Conservation (phyloP, 2,797 vertebrate genomes). For the Dromococcyx pavoninus region DNA sequence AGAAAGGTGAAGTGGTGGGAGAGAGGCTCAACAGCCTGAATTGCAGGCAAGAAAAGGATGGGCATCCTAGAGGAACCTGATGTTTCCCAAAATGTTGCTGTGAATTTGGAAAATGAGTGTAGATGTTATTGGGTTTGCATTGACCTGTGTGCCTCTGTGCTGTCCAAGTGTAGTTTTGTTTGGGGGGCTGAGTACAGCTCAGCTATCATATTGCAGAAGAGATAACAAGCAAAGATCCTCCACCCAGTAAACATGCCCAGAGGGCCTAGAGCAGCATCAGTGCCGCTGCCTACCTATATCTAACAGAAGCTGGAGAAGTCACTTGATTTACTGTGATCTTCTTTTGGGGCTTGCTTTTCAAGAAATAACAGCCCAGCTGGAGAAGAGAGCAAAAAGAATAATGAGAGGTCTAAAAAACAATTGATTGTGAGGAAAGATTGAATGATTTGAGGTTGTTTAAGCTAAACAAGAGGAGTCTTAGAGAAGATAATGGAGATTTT, state of each 20-base stretch:
- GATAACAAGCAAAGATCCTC: conserved; percentile 10
- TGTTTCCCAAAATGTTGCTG: not conserved
- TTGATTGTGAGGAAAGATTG: not conserved
- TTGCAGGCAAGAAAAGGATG: not conserved
- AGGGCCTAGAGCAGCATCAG: conserved; percentile 4
- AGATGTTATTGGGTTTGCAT: not conserved
- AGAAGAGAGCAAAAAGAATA: not conserved
- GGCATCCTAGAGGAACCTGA: not conserved
- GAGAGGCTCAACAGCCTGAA: not conserved
- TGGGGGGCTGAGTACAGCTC: not conserved
- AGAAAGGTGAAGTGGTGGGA: not conserved
- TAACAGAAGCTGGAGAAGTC: conserved; percentile 30
- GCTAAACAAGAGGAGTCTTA: not conserved
- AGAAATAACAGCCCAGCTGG: conserved; percentile 14
- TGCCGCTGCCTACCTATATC: conserved; percentile 8
- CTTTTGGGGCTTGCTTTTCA: not conserved
- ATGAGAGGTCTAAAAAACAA: not conserved
- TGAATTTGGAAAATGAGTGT: not conserved
- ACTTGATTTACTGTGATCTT: conserved; percentile 37
- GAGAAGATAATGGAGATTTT: not conserved
- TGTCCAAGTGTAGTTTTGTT: not conserved
- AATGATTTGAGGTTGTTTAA: not conserved
- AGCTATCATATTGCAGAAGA: conserved; percentile 12
- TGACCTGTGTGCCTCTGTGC: not conserved
- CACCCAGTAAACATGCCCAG: conserved; percentile 9